Percentiles rank a stretch among this genome's conserved stretches.
Evolutionary conservation across 2,888 invertebrate genomes (phyloP).

Genomic region (Heteromurus nitidus): DNA sequence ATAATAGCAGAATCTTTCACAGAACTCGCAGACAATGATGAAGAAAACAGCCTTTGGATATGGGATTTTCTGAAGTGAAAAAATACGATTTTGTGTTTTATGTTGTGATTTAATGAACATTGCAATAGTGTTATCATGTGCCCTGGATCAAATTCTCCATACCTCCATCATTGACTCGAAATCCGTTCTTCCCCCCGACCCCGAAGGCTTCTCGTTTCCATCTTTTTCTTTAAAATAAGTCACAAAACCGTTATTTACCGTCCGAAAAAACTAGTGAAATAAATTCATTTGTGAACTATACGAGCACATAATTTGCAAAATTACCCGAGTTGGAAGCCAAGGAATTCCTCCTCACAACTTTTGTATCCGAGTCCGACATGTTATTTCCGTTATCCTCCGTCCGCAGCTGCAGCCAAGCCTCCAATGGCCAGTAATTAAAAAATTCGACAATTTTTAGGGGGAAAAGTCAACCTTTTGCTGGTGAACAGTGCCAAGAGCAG

Average conservation of each 20-base stretch:
- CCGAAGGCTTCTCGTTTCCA: not conserved
- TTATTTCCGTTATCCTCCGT: too few relatives aligned
- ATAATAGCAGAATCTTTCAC: constrained; percentile 97
- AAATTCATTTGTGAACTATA: not conserved
- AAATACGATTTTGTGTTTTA: not conserved
- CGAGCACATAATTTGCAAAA: not conserved
- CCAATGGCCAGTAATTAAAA: not conserved
- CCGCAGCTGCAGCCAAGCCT: not conserved
- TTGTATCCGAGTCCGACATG: constrained; percentile 32
- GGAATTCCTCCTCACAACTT: constrained; percentile 43
- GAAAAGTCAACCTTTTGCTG: not conserved
- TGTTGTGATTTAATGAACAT: not conserved
- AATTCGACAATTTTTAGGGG: not conserved
- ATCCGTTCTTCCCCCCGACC: not conserved
- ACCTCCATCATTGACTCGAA: constrained; percentile 46
- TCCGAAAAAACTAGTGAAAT: not conserved
- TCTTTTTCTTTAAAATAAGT: constrained; percentile 1
- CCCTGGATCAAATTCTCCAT: not conserved
- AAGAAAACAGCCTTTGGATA: constrained; percentile 94
- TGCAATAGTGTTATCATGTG: not conserved
- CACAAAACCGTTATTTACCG: not conserved
- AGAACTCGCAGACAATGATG: constrained; percentile 97
- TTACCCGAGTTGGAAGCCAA: constrained; percentile 20
- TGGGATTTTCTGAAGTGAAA: constrained; percentile 42
- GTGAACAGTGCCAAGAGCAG: not conserved